Conservation (phyloP, 2,113 vertebrate genomes). For the Phaethornis superciliosus region DNA sequence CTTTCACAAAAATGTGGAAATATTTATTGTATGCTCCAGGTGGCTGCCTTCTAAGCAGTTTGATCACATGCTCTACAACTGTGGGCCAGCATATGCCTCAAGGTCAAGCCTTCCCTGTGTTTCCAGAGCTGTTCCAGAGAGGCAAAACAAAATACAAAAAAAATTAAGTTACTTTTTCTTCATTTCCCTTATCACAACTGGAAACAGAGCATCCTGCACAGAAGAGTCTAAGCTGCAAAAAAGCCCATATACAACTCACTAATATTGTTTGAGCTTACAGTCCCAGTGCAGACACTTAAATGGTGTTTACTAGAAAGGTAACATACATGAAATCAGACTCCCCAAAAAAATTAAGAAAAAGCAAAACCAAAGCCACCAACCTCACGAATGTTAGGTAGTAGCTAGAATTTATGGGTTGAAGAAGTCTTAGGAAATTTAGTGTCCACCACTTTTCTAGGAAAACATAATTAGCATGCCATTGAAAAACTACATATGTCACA, state of each 20-base stretch:
- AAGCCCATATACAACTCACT: neutral
- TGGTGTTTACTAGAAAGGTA: neutral
- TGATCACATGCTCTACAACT: neutral
- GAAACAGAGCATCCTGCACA: neutral
- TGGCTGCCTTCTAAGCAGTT: neutral
- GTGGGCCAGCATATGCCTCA: neutral
- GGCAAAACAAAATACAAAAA: neutral
- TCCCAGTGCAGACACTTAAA: neutral
- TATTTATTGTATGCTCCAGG: neutral
- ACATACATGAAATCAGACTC: neutral
- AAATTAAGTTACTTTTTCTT: slow-evolving; percentile 30
- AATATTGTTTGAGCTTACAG: neutral
- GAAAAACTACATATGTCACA: neutral
- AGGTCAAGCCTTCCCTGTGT: neutral
- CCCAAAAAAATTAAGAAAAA: neutral
- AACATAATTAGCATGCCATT: neutral
- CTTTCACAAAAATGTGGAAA: neutral
- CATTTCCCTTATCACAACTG: neutral
- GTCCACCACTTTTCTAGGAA: neutral
- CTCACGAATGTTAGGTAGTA: neutral
- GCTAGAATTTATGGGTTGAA: neutral
- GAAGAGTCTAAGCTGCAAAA: neutral
- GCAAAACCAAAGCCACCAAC: fast-evolving
- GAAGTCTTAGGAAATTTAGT: neutral
- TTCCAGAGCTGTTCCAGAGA: slow-evolving; percentile 9